phyloP scores from a whole-genome alignment of 2,888 invertebrate genomes.

The Melanophora roralis region DNA sequence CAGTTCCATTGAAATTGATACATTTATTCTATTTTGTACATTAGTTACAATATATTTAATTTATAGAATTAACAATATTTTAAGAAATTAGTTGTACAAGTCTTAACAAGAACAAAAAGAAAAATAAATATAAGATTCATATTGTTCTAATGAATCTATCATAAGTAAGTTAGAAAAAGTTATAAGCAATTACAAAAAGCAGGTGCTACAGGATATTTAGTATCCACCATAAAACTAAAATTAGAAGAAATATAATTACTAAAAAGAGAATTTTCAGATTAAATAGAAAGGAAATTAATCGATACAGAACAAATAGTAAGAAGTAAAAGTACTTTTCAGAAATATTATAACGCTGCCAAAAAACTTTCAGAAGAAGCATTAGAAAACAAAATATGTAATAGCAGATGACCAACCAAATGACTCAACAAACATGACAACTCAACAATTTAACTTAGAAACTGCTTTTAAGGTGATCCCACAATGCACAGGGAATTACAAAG shows the following conservation, averaged over 20 bases:
- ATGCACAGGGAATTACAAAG: slow-evolving; percentile 9
- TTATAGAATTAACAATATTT: too few species aligned
- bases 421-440: background rate
- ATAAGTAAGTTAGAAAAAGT: background rate
- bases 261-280: background rate
- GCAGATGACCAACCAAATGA: background rate
- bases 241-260: background rate
- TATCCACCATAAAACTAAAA: background rate
- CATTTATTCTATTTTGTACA: too few species aligned
- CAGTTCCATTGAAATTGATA: too few species aligned
- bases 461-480: background rate
- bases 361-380: background rate
- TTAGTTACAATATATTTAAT: too few species aligned
- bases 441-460: background rate
- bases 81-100: too few species aligned
- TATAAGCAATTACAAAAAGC: background rate
- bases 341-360: background rate
- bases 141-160: background rate
- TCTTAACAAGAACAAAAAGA: too few species aligned
- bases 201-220: background rate
- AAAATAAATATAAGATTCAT: background rate
- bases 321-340: background rate
- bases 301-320: background rate
- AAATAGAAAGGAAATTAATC: background rate
- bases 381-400: background rate